These are phyloP conservation scores for Amiota communis DNA, from an alignment of 2,888 invertebrate genomes.

Conservation along the genomic window DNA sequence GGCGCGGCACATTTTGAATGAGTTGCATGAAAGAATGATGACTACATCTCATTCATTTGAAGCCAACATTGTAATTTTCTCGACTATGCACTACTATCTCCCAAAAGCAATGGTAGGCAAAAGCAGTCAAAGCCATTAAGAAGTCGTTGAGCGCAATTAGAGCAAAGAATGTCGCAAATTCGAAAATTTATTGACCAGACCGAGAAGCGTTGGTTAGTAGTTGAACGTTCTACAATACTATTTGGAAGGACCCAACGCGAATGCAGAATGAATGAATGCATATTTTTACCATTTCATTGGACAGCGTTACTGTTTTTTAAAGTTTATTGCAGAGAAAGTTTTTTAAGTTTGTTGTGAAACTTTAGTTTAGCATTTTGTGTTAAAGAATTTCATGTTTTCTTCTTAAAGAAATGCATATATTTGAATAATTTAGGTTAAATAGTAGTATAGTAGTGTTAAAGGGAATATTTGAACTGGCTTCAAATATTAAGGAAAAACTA, in stretches of 20 bases:
- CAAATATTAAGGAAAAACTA: too few relatives aligned
- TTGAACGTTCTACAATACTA: neutral
- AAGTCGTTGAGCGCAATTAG: slow-evolving; percentile 31
- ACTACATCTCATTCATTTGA: neutral
- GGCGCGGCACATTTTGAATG: neutral
- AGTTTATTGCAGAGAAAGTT: neutral
- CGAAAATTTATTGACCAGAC: slow-evolving; percentile 27
- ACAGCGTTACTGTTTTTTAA: neutral
- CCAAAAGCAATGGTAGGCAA: neutral
- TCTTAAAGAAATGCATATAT: neutral
- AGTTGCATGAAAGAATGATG: neutral
- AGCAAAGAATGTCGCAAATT: slow-evolving; percentile 31
- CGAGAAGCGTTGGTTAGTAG: neutral
- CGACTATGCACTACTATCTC: neutral
- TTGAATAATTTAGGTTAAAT: neutral
- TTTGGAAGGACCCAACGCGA: neutral
- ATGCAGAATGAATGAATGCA: slow-evolving; percentile 6
- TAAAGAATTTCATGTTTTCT: neutral
- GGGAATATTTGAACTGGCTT: too few relatives aligned
- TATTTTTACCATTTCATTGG: slow-evolving; percentile 13
- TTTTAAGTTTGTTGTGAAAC: neutral
- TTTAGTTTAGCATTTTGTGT: neutral
- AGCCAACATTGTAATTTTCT: slow-evolving; percentile 19
- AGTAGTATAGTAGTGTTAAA: too few relatives aligned
- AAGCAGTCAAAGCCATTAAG: slow-evolving; percentile 24